These are phyloP conservation scores for Morinoia aosen DNA, from an alignment of 2,888 invertebrate genomes.

Conservation along the genomic window DNA sequence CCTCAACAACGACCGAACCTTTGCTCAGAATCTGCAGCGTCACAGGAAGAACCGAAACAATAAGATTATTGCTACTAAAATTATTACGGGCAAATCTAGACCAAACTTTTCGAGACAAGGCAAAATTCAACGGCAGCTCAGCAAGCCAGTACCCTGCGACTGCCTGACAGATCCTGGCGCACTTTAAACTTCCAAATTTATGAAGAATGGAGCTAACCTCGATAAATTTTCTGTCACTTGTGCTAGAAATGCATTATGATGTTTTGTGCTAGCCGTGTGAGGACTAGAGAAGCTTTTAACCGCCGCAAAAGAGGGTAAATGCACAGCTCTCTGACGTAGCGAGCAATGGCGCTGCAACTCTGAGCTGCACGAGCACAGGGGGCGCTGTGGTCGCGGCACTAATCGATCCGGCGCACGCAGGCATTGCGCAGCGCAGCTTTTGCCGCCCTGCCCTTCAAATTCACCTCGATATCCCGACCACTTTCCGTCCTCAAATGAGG, in stretches of 20 bases:
- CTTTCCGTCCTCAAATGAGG: not conserved
- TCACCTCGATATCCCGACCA: not conserved
- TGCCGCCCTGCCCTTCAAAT: slow-evolving; percentile 17
- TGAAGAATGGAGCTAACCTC: not conserved
- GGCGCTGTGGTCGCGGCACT: not conserved
- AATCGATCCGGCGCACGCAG: slow-evolving; percentile 24
- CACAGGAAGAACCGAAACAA: slow-evolving; percentile 13
- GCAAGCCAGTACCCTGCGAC: slow-evolving; percentile 9
- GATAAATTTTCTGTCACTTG: slow-evolving; percentile 13
- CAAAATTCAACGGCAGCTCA: slow-evolving; percentile 5
- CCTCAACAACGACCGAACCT: not conserved
- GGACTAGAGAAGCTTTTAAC: slow-evolving; percentile 13
- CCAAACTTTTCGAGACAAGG: not conserved
- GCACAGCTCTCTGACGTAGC: slow-evolving; percentile 7
- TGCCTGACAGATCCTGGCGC: not conserved
- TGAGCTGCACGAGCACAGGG: not conserved
- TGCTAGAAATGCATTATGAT: not conserved
- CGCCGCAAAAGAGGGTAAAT: slow-evolving; percentile 35
- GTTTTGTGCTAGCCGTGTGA: not conserved
- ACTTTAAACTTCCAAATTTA: slow-evolving; percentile 40
- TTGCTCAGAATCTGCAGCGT: slow-evolving; percentile 13
- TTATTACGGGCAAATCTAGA: not conserved
- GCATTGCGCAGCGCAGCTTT: slow-evolving; percentile 36
- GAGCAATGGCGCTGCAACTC: slow-evolving; percentile 46
- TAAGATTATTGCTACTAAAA: not conserved